Percentiles rank a stretch among this genome's conserved stretches.
These are phyloP conservation scores for Hassar affinis DNA, from an alignment of 2,113 vertebrate species.

Conservation along the genomic window DNA sequence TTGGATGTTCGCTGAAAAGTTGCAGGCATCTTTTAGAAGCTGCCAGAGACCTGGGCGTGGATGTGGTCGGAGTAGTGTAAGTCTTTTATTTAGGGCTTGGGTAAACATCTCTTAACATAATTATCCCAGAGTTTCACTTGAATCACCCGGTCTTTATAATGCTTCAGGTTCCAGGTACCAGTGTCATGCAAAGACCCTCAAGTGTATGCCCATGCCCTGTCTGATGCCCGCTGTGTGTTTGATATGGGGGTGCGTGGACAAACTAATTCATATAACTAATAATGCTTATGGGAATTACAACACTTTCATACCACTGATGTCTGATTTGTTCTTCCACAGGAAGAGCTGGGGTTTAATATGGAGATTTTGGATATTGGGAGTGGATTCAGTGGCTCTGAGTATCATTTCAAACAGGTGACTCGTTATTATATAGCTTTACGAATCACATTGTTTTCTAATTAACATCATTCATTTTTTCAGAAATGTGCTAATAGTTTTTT, in stretches of 20 bases:
- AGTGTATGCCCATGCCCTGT: conserved; percentile 86
- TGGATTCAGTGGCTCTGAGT: conserved; percentile 88
- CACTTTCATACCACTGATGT: background rate
- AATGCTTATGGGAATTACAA: background rate
- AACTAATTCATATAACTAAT: background rate
- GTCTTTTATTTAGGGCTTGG: conserved; percentile 51
- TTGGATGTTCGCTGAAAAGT: conserved; percentile 92
- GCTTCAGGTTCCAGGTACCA: conserved; percentile 87
- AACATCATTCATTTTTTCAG: accelerated
- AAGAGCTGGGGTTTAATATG: conserved; percentile 94
- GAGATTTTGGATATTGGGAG: conserved; percentile 92
- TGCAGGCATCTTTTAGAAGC: conserved; percentile 92
- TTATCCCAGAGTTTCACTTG: background rate
- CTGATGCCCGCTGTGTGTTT: conserved; percentile 95
- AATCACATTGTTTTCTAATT: background rate
- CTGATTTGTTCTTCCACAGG: conserved; percentile 65
- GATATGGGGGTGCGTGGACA: conserved; percentile 92
- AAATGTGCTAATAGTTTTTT: background rate
- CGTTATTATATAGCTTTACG: background rate
- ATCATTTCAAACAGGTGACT: conserved; percentile 89
- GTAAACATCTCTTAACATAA: background rate
- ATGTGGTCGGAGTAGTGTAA: conserved; percentile 90
- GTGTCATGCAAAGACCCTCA: conserved; percentile 85
- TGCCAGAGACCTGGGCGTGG: conserved; percentile 86
- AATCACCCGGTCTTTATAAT: background rate